Evolutionary conservation across 1,140 invertebrate genomes (phyloP), one percentile per base, ranked within the genome.

Genomic region (Drosophila micromelanica): DNA sequence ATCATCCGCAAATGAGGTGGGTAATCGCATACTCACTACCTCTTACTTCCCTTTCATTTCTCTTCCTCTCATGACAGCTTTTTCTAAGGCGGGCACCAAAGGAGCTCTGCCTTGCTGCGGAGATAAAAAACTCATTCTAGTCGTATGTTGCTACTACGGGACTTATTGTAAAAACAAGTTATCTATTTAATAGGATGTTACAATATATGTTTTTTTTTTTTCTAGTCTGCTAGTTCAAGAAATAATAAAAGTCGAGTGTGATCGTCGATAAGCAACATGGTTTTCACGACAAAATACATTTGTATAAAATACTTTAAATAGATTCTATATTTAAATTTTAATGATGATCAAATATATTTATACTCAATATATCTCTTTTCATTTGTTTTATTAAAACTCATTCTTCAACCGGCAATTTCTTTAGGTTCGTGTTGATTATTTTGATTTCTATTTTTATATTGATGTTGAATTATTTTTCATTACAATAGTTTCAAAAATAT

Each of bases 51-150:
- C 12, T 6, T n/a, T 11, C 30, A 2, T 5, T 46, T 30, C n/a
- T 32, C 3, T 30, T 32, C 4, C 35, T 37, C 42, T 12, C 23
- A 15, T 13, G 9, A n/a, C 42, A 56, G 63, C 52, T 64, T 64
- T 17, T 64, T 64, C 17, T 55, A n/a, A 65, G 43, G 9, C 38
- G 4, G 8, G 5, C 59, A 99, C 97, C 98, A 94, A 95, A 95
- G 76, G 94, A 94, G 87, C 95, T 23, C n/a, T 23, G 20, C 5
- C 5, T 27, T 27, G 12, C 20, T 20, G 45, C 20, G 20, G 12
- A 11, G 20, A 27, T 12, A 7, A 2, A 2, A 7, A 0, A 13
- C n/a, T 12, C 23, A 48, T 27, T 27, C 23, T 48, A 99, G 94
- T 71, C 99, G 95, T 35, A 7, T 35, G 32, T 35, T 9, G 32